Conservation (phyloP, 2,113 vertebrate genomes). For the Propithecus coquereli region DNA sequence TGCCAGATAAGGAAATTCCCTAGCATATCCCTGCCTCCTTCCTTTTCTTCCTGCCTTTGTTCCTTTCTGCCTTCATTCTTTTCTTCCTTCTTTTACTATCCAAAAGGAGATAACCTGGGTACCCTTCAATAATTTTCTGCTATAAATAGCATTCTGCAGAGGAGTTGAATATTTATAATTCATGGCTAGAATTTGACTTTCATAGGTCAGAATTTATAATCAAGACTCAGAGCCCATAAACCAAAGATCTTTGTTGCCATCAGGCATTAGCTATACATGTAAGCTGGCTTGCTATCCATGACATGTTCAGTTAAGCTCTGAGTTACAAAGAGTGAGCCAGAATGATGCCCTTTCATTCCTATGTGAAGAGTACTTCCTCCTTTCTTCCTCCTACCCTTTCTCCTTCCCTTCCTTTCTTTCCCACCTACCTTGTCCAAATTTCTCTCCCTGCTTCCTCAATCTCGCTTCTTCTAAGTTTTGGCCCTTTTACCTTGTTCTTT, state of each 20-base stretch:
- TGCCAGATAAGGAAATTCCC: not conserved
- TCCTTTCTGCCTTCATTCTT: not conserved
- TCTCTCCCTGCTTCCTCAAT: not conserved
- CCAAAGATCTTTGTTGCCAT: not conserved
- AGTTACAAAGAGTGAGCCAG: not conserved
- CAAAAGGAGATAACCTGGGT: not conserved
- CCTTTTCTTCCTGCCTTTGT: not conserved
- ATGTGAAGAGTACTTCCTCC: too few species aligned
- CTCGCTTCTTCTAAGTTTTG: not conserved
- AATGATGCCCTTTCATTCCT: not conserved
- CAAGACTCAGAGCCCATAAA: not conserved
- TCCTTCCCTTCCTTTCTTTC: not conserved
- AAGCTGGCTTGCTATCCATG: not conserved
- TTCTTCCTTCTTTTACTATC: not conserved
- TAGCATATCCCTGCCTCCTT: not conserved
- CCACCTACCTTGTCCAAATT: not conserved
- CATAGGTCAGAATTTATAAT: not conserved
- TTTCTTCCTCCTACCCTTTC: fast-evolving
- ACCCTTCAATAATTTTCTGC: not conserved
- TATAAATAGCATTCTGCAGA: not conserved
- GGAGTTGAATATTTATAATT: not conserved
- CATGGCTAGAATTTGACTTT: not conserved
- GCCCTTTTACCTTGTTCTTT: not conserved
- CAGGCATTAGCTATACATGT: not conserved
- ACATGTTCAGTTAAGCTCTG: not conserved